Evolutionary conservation across 2,797 vertebrate species (phyloP), one percentile per base, ranked within the genome.

Genomic region (Amphiprion clarkii): DNA sequence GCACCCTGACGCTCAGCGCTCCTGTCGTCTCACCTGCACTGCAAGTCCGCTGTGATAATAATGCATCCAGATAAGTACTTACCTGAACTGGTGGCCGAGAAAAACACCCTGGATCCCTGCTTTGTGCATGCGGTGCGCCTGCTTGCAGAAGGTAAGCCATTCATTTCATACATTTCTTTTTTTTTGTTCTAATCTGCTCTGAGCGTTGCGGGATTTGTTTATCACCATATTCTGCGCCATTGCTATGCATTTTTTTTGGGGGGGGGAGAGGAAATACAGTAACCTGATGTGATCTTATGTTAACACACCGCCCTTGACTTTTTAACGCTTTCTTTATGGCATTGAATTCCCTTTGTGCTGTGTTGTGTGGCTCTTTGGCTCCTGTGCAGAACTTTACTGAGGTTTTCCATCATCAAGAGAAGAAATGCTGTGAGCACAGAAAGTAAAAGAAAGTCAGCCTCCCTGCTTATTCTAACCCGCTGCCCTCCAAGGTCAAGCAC

Each of bases 41-140:
- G 71, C 87, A 89, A 93, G 83, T 86, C 85, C 71, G 62, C 85
- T 70, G 66, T 49, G 42, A 56, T 23, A 63, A 94, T 68, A 58
- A 99, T 99, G 98, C 96, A 97, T 93, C 95, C 97, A 89, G 96
- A 98, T 83, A 96, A 97, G 95, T 96, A 96, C 91, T 91, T 98
- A 93, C 97, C 98, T 88, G 97, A 98, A 92, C 95, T 99, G 94
- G 94, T 97, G 95, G 96, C 97, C 59, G 98, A 99, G 93, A 99
- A 97, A 86, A 96, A 95, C 90, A 96, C 92, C 92, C 74, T 99
- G 95, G 97, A 99, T 87, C 92, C 96, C 51, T 96, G 96, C 70
- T 99, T 97, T 93, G 96, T 97, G 87, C 97, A 99, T 55, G 97
- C 98, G 1, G 95, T 96, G 94, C 97, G 97, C 74, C 95, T 99